Percentiles rank a stretch among this genome's conserved stretches.
phyloP scores from a whole-genome alignment of 2,113 vertebrate species.

The Chamaetylas fuelleborni region DNA sequence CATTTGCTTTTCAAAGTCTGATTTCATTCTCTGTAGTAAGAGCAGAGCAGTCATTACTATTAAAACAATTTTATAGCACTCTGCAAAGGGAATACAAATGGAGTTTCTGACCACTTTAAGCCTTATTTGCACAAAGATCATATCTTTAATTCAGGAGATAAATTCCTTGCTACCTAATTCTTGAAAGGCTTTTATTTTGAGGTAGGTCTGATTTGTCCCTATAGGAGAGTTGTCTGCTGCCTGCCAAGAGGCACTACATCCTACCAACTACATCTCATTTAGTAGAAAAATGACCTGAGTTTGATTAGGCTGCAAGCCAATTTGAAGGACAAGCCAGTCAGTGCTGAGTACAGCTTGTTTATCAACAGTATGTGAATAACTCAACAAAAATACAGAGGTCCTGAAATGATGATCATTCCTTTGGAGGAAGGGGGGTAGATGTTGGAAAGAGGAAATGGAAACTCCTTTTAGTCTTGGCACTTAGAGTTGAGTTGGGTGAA shows the following conservation, averaged over 20 bases:
- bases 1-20: background rate
- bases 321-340: background rate
- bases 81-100: conserved; percentile 1
- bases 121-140: background rate
- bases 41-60: background rate
- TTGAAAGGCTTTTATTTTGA: conserved; percentile 36
- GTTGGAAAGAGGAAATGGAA: background rate
- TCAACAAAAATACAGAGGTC: background rate
- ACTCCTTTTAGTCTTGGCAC: background rate
- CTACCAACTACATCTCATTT: background rate
- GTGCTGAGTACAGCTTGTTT: background rate
- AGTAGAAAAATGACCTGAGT: background rate
- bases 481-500: background rate
- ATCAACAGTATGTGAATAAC: background rate
- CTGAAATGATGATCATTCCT: background rate
- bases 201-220: background rate
- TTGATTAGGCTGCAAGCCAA: conserved; percentile 14
- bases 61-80: background rate
- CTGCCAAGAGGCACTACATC: background rate
- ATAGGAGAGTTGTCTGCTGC: background rate
- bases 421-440: background rate
- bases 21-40: background rate
- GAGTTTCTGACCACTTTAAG: background rate
- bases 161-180: background rate
- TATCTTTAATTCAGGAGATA: conserved; percentile 13